phyloP scores from a whole-genome alignment of 2,113 vertebrate species.

The Eublepharis macularius region DNA sequence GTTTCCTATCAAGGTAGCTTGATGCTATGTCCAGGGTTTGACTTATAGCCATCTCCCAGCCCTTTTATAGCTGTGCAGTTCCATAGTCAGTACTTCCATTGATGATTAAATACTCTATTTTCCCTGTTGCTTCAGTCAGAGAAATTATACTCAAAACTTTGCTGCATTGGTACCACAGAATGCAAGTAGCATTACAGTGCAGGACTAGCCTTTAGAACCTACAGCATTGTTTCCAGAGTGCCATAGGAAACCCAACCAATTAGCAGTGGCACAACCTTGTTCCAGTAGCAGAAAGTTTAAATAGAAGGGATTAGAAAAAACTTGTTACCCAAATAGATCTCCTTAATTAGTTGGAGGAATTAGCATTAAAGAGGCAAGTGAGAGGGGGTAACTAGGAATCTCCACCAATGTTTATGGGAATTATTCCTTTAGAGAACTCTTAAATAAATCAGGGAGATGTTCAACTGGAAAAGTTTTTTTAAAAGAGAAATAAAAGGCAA shows the following conservation, averaged over 20 bases:
- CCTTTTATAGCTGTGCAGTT: not conserved
- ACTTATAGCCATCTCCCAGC: not conserved
- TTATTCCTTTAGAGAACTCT: too few relatives aligned
- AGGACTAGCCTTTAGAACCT: not conserved
- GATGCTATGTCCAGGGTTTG: not conserved
- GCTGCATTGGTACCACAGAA: not conserved
- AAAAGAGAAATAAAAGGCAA: too few relatives aligned
- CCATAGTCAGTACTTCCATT: not conserved
- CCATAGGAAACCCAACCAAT: not conserved
- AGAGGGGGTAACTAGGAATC: too few relatives aligned
- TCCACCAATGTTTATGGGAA: too few relatives aligned
- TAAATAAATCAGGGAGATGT: too few relatives aligned
- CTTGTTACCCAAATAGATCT: too few relatives aligned
- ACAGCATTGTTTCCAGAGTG: not conserved
- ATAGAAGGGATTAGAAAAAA: not conserved
- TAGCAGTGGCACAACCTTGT: not conserved
- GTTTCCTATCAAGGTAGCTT: not conserved
- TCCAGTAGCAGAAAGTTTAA: not conserved
- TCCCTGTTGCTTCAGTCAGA: not conserved
- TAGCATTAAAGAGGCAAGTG: too few relatives aligned
- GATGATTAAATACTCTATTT: not conserved
- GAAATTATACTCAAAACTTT: not conserved
- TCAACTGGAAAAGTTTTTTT: too few relatives aligned
- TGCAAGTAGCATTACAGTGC: not conserved
- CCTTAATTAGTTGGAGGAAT: too few relatives aligned